A percentile compares a stretch with the other conserved stretches of the same genome.
Conservation (phyloP, 1,140 invertebrate genomes). For the Drosophila murphyi region DNA sequence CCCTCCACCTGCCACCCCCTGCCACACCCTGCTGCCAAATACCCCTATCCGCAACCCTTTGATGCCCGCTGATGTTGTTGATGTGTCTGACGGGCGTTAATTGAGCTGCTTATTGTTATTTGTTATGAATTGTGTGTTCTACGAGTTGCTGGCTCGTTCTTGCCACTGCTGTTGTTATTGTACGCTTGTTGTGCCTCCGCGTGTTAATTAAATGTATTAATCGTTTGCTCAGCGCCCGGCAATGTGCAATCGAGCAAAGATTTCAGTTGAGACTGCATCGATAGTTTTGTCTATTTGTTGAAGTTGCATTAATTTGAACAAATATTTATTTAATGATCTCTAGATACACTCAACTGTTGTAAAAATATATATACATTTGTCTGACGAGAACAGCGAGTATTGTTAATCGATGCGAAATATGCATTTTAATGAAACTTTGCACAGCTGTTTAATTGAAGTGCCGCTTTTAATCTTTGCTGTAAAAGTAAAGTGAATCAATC, state of each 20-base stretch:
- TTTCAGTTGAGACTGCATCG: not conserved
- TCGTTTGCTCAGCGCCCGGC: constrained; percentile 15
- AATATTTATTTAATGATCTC: constrained; percentile 4
- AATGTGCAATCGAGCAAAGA: constrained; percentile 7
- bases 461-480: no score
- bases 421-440: not conserved
- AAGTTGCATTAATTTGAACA: not conserved
- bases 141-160: not conserved
- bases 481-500: not conserved
- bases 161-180: constrained; percentile 29
- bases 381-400: not conserved
- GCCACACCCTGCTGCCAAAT: not conserved
- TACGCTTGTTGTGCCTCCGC: constrained; percentile 36
- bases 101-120: constrained; percentile 76
- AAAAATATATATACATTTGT: not conserved
- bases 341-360: not conserved
- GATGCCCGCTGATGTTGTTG: constrained; percentile 5
- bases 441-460: not conserved
- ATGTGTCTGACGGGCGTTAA: constrained; percentile 67
- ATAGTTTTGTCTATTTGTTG: not conserved
- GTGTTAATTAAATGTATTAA: constrained; percentile 67
- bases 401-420: not conserved
- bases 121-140: constrained; percentile 34
- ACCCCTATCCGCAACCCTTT: not conserved
- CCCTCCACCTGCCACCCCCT: no score